phyloP scores from a whole-genome alignment of 2,888 invertebrate genomes.

The Gibbula magus region DNA sequence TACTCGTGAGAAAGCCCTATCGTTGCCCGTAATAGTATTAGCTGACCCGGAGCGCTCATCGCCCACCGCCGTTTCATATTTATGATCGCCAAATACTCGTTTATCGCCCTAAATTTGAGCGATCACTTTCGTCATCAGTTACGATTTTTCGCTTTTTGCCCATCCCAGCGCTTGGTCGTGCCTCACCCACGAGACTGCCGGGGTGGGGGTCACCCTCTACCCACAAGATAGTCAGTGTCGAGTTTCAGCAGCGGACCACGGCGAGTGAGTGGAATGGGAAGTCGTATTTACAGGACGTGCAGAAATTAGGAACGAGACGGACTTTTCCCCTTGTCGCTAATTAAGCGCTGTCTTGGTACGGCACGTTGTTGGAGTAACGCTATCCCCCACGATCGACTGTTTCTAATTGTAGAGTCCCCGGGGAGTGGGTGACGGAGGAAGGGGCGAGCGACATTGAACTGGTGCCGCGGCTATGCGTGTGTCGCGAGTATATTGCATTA shows the following conservation, averaged over 20 bases:
- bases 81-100: not conserved
- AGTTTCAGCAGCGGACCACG: not conserved
- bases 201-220: not conserved
- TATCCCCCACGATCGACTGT: conserved; percentile 1
- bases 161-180: not conserved
- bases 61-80: not conserved
- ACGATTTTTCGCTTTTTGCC: conserved; percentile 3
- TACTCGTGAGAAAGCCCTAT: not conserved
- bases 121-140: not conserved
- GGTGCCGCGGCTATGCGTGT: conserved; percentile 16
- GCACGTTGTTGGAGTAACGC: conserved; percentile 3
- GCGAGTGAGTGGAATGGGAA: not conserved
- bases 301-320: conserved; percentile 6
- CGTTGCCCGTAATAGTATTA: not conserved
- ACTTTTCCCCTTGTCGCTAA: conserved; percentile 20
- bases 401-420: not conserved
- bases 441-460: not conserved
- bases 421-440: not conserved
- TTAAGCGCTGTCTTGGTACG: conserved; percentile 1
- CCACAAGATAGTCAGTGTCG: not conserved
- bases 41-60: not conserved
- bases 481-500: conserved; percentile 12
- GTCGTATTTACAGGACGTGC: conserved; percentile 15
- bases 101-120: conserved; percentile 2
- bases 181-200: not conserved